Conservation (phyloP, 2,888 invertebrate genomes). For the Boloria euphrosyne region DNA sequence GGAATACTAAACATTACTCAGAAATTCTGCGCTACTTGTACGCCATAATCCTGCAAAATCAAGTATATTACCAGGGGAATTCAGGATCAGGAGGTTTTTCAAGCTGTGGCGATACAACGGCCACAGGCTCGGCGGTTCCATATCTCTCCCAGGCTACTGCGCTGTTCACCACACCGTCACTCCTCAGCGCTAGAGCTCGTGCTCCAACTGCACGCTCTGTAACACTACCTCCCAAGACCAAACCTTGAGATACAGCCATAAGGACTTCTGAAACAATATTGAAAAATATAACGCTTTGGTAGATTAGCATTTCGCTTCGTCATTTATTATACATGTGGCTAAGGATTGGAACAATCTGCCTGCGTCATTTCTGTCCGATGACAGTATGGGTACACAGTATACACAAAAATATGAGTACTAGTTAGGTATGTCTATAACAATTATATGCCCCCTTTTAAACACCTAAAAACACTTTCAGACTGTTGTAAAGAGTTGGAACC, state of each 20-base stretch:
- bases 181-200: slow-evolving; percentile 64
- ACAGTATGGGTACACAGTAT: no score
- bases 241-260: slow-evolving; percentile 88
- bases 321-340: no score
- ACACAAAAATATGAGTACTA: no score
- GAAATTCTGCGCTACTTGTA: no score
- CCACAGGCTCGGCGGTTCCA: slow-evolving; percentile 69
- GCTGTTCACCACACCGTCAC: slow-evolving; percentile 66
- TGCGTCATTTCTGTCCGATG: no score
- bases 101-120: slow-evolving; percentile 75
- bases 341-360: no score
- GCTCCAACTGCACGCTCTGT: slow-evolving; percentile 82
- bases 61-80: slow-evolving; percentile 85
- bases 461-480: no score
- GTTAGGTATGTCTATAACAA: no score
- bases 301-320: no score
- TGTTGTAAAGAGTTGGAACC: no score
- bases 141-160: slow-evolving; percentile 71
- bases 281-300: neutral
- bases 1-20: no score
- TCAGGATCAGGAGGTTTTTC: slow-evolving; percentile 86
- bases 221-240: slow-evolving; percentile 80
- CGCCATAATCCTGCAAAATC: neutral
- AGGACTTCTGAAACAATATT: slow-evolving; percentile 82
- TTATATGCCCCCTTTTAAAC: no score